Evolutionary conservation across 1,140 invertebrate genomes (phyloP).

Genomic region (Drosophila aff.): DNA sequence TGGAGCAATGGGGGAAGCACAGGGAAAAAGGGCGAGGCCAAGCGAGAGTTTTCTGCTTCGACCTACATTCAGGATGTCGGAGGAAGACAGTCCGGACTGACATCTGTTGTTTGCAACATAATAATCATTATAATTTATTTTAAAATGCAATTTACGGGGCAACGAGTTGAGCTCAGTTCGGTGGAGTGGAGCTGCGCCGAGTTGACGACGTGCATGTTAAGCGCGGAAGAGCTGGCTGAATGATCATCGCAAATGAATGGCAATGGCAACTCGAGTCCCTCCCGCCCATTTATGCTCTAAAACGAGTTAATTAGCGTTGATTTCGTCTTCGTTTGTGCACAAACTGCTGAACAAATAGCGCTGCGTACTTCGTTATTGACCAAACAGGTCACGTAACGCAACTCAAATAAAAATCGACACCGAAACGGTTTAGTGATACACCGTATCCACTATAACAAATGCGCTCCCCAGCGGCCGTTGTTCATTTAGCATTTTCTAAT

Average conservation of each 20-base stretch:
- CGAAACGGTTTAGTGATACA: conserved; percentile 71
- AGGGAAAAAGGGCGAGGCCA: conserved; percentile 1
- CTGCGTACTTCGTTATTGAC: conserved; percentile 69
- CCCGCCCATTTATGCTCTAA: conserved; percentile 48
- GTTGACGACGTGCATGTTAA: conserved; percentile 69
- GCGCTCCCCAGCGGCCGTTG: conserved; percentile 12
- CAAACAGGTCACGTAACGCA: conserved; percentile 72
- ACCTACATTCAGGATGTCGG: conserved; percentile 50
- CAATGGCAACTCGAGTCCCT: conserved; percentile 34
- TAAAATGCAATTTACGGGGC: conserved; percentile 80
- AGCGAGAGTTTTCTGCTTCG: conserved; percentile 24
- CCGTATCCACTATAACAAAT: conserved; percentile 41
- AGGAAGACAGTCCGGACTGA: conserved; percentile 45
- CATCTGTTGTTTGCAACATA: conserved; percentile 82
- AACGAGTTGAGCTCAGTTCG: conserved; percentile 41
- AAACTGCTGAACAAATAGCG: conserved; percentile 74
- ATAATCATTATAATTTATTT: conserved; percentile 84
- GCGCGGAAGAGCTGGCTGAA: conserved; percentile 35
- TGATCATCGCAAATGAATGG: conserved; percentile 41
- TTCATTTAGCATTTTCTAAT: conserved; percentile 59
- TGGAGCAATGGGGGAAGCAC: not conserved
- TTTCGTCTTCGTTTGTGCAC: conserved; percentile 72
- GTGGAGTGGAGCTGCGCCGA: conserved; percentile 38
- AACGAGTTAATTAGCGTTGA: conserved; percentile 79
- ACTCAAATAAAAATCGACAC: conserved; percentile 80